Conservation (phyloP, 1,140 invertebrate species). For the Grapholita molesta region DNA sequence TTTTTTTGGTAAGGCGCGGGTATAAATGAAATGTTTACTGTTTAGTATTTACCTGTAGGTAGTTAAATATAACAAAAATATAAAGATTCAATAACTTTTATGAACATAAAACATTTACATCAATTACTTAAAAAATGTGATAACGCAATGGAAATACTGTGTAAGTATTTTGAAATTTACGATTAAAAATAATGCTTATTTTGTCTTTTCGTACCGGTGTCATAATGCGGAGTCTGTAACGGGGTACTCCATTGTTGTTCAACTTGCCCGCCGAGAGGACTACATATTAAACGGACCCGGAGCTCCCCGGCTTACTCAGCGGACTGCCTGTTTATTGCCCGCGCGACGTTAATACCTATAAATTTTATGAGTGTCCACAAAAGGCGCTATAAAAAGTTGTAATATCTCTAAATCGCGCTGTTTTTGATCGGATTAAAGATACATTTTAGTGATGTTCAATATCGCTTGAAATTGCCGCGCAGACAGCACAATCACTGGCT, state of each 20-base stretch:
- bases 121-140: too few relatives aligned
- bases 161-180: too few relatives aligned
- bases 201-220: neutral
- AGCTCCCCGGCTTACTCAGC: constrained; percentile 39
- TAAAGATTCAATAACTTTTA: too few relatives aligned
- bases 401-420: constrained; percentile 64
- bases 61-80: too few relatives aligned
- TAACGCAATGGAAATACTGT: too few relatives aligned
- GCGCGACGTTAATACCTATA: constrained; percentile 64
- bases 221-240: constrained; percentile 1
- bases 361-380: constrained; percentile 68
- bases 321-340: constrained; percentile 62
- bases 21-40: too few relatives aligned
- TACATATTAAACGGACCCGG: constrained; percentile 54
- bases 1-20: too few relatives aligned
- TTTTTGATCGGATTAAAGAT: constrained; percentile 60
- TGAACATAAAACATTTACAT: too few relatives aligned
- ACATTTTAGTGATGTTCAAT: constrained; percentile 39
- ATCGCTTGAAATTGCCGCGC: too few relatives aligned
- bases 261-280: constrained; percentile 34
- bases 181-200: too few relatives aligned
- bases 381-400: constrained; percentile 62
- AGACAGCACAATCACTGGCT: too few relatives aligned
- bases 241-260: constrained; percentile 1
- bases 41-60: too few relatives aligned